Conservation (phyloP, 2,797 vertebrate genomes). For the Parotocinclus haroldoi region DNA sequence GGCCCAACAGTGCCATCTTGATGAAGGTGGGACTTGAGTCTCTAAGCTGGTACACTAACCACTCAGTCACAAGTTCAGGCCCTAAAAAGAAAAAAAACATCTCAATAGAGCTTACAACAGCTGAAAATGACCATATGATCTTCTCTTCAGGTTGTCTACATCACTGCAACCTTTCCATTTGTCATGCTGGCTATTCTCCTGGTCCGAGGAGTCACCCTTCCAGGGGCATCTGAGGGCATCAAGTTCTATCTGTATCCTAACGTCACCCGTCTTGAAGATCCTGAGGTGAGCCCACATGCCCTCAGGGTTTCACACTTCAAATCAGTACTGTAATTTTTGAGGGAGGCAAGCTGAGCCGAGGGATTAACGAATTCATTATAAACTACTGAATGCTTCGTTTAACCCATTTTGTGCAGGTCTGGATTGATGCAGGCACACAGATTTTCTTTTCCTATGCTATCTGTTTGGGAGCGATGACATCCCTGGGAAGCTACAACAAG, state of each 20-base stretch:
- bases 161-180: constrained; percentile 97
- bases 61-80: too few species aligned
- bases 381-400: not conserved
- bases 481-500: constrained; percentile 98
- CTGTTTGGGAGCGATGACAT: constrained; percentile 99
- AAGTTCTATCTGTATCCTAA: constrained; percentile 97
- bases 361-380: not conserved
- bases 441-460: constrained; percentile 99
- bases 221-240: constrained; percentile 89
- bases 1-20: too few species aligned
- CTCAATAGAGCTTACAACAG: too few species aligned
- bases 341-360: not conserved
- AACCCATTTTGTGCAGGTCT: constrained; percentile 74
- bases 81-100: too few species aligned
- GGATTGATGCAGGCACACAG: constrained; percentile 98
- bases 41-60: too few species aligned
- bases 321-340: too few species aligned
- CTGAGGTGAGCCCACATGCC: constrained; percentile 77
- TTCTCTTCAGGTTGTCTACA: constrained; percentile 85
- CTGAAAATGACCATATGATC: too few species aligned
- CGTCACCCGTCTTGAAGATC: constrained; percentile 86
- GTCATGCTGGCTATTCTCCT: constrained; percentile 93
- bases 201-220: constrained; percentile 92
- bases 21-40: too few species aligned
- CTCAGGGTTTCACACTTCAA: too few species aligned